A percentile compares a stretch with the other conserved stretches of the same genome.
Conservation (phyloP, 1,140 invertebrate genomes). For the Phymorhynchus buccinoides region DNA sequence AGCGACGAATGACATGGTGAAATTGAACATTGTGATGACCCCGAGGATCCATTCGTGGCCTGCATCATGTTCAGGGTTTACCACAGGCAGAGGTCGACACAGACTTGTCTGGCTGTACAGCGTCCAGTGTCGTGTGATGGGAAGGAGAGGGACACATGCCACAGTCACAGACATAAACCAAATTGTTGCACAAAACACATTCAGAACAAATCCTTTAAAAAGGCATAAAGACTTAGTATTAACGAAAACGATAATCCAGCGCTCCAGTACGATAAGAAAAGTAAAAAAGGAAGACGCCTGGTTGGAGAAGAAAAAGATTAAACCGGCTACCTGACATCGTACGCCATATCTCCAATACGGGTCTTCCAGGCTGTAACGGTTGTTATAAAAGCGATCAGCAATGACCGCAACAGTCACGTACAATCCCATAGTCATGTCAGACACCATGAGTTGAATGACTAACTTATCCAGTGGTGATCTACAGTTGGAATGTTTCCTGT, state of each 20-base stretch:
- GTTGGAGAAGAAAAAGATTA: neutral
- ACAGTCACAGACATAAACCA: neutral
- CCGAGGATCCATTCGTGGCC: neutral
- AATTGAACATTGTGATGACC: neutral
- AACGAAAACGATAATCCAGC: neutral
- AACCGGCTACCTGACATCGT: neutral
- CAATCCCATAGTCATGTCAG: neutral
- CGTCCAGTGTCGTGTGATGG: neutral
- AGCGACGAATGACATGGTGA: too few relatives aligned
- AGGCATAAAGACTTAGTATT: neutral
- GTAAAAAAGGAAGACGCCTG: neutral
- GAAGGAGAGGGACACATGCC: neutral
- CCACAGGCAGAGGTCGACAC: neutral
- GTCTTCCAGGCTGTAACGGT: neutral
- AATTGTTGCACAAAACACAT: neutral
- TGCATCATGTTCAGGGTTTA: neutral
- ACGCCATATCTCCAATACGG: neutral
- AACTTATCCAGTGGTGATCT: neutral
- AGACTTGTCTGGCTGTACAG: slow-evolving; percentile 2
- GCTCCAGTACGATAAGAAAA: neutral
- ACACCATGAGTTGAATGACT: neutral
- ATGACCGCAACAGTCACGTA: neutral
- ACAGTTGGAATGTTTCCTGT: neutral
- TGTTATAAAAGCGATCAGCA: neutral
- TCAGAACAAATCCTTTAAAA: neutral